Evolutionary conservation across 2,797 vertebrate genomes (phyloP), one percentile per base, ranked within the genome.

Genomic region (Falco naumanni): DNA sequence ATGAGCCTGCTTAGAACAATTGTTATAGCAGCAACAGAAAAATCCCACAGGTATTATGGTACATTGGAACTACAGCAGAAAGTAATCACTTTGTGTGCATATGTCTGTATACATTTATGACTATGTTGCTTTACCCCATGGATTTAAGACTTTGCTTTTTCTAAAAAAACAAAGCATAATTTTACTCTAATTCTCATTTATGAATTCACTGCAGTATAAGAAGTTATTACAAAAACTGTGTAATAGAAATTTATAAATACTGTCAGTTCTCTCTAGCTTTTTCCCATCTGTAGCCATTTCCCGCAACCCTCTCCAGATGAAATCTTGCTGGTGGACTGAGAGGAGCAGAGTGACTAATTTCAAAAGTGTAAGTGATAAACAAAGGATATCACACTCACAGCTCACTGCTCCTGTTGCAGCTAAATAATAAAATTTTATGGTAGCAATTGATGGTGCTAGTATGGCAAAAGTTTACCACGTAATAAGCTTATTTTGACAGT

Each of bases 391-490:
- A 68, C 13, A 33, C 33, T 63, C 57, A 57, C 11, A 83, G 37
- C 13, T 91, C 37, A 83, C 45, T 50, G 37, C 16, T 79, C 22
- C n/a, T 53, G 19, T 64, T 89, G 75, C 24, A 72, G 45, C 22
- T 83, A 85, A 83, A 80, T 17, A 83, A 69, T 71, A 83, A 89
- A 83, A 90, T 50, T 89, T 93, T 89, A 87, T 66, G 64, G 11
- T 33, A 51, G n/a, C 11, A 81, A 75, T 45, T 88, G 20, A 81
- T 86, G 31, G 5, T 72, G 33, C 10, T 71, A 64, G 10, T 59
- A 65, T 56, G 79, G 41, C 11, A 61, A 65, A 92, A 90, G 33
- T 90, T 88, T 84, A 54, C 39, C n/a, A 72, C 31, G 54, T 65
- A 82, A 90, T 53, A 72, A 86, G 41, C 24, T 68, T 79, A 80